Evolutionary conservation across 2,113 vertebrate species (phyloP), one percentile per base, ranked within the genome.

Genomic region (Argyrosomus japonicus): DNA sequence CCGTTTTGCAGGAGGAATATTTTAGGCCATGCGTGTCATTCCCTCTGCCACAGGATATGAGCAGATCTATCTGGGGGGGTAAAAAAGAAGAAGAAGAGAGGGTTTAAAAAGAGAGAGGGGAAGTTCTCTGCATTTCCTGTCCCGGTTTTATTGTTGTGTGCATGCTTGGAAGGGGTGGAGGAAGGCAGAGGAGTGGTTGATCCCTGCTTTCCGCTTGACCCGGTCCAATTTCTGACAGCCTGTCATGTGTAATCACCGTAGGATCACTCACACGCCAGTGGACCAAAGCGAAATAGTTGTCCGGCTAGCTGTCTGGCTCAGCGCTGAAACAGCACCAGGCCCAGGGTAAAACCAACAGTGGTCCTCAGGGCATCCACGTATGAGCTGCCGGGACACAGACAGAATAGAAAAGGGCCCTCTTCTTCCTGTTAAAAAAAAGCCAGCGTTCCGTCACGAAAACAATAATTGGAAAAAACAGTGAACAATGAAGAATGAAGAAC

Each of bases 151-250:
- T 82, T 84, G 61, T 64, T 45, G 50, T 70, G 72, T 70, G 79
- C 54, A 56, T 69, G 78, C 50, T 62, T 43, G 27, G 74, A 91
- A 81, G 47, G 68, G 82, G 86, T 8, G 68, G 83, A 84, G 87
- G 89, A 89, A 80, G 62, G 13, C 90, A 90, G 92, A 93, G 62
- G 90, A 91, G 92, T 93, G 91, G 92, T 86, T 94, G 94, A 93
- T 94, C 95, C 93, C 92, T 82, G 76, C 90, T 97, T 97, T 97
- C 95, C 77, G 92, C 93, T 89, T 88, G 94, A 88, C 79, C 93
- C 89, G 40, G 94, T 95, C 95, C 94, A 78, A 79, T 82, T 90
- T 93, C 85, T 96, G 97, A 97, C 96, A 96, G 94, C 82, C 91
- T 97, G 97, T 97, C 96, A 13, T 88, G 92, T 93, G 88, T 65